Evolutionary conservation across 2,113 vertebrate species (phyloP).

Genomic region (Indri indri): DNA sequence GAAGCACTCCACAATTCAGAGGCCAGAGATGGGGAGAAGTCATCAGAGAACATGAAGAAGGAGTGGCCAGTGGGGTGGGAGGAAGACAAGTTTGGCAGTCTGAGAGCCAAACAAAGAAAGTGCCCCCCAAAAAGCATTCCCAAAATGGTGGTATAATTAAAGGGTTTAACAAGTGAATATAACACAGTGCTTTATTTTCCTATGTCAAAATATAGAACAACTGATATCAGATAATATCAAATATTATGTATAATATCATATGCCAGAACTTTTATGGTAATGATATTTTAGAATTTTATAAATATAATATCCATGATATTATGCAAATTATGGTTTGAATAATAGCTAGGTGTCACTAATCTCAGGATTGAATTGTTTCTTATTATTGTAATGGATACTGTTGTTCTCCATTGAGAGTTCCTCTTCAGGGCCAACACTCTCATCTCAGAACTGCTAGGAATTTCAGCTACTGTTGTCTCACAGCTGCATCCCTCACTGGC

Average conservation of each 20-base stretch:
- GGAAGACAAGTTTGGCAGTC: not conserved
- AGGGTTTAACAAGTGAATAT: not conserved
- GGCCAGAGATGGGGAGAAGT: not conserved
- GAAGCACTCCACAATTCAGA: conserved; percentile 12
- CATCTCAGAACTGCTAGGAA: not conserved
- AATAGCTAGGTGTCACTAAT: not conserved
- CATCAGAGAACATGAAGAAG: not conserved
- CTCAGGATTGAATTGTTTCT: not conserved
- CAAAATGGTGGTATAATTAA: not conserved
- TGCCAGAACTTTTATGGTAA: not conserved
- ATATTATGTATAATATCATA: not conserved
- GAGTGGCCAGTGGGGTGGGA: not conserved
- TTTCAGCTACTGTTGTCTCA: not conserved
- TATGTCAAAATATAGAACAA: not conserved
- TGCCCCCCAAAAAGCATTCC: not conserved
- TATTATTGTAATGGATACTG: not conserved
- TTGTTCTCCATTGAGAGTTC: not conserved
- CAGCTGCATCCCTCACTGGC: not conserved
- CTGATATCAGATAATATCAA: too few species aligned
- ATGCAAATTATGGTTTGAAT: not conserved
- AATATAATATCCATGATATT: not conserved
- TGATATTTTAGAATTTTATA: conserved; percentile 2
- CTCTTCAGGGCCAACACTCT: not conserved
- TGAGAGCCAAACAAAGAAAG: not conserved
- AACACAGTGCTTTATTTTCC: not conserved